A percentile compares a stretch with the other conserved stretches of the same genome.
Evolutionary conservation across 2,888 invertebrate species (phyloP).

Genomic region (Thymelicus lineola): DNA sequence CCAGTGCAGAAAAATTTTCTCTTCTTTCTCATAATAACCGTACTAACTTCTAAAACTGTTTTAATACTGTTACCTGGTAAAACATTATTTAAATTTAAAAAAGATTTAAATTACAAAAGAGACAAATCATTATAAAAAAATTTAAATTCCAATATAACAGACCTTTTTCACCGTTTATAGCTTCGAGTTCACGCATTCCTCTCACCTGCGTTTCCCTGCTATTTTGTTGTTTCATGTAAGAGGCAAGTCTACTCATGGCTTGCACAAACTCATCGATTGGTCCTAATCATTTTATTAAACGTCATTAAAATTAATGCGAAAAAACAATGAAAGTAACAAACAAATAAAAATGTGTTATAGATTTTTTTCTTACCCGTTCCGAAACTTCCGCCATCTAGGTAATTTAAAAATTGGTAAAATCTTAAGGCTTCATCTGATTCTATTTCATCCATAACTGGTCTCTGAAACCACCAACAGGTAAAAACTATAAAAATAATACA

Average conservation of each 20-base stretch:
- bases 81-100: background rate
- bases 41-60: slow-evolving; percentile 76
- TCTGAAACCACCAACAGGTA: slow-evolving; percentile 53
- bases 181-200: slow-evolving; percentile 78
- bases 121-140: no score
- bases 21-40: slow-evolving; percentile 77
- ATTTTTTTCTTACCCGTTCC: slow-evolving; percentile 66
- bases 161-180: slow-evolving; percentile 80
- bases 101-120: no score
- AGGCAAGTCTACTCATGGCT: slow-evolving; percentile 72
- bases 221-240: slow-evolving; percentile 77
- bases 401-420: slow-evolving; percentile 79
- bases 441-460: slow-evolving; percentile 81
- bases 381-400: slow-evolving; percentile 79
- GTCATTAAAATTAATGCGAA: background rate
- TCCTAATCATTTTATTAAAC: slow-evolving; percentile 52
- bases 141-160: slow-evolving; percentile 13
- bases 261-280: slow-evolving; percentile 79
- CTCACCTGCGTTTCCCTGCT: slow-evolving; percentile 75
- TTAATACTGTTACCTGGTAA: slow-evolving; percentile 75
- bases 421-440: slow-evolving; percentile 79
- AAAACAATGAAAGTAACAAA: background rate
- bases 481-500: background rate
- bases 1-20: slow-evolving; percentile 80
- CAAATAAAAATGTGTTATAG: slow-evolving; percentile 2